Evolutionary conservation across 2,888 invertebrate species (phyloP).

Genomic region (Xanthorhoe designata): DNA sequence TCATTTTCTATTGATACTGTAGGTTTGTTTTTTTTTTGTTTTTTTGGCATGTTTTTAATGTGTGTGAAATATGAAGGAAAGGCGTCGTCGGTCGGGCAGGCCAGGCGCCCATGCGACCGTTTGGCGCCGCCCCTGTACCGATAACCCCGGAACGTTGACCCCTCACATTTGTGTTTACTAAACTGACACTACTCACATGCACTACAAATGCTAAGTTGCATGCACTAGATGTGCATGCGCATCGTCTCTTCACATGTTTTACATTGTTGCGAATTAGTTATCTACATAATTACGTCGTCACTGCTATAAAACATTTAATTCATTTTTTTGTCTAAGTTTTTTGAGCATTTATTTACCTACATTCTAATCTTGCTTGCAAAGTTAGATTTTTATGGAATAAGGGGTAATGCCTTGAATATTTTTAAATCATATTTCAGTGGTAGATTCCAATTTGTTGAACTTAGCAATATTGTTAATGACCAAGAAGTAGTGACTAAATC

Average conservation of each 20-base stretch:
- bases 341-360: too few species aligned
- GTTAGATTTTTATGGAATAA: too few species aligned
- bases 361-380: too few species aligned
- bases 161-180: slow-evolving; percentile 77
- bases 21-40: not conserved
- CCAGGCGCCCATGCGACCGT: slow-evolving; percentile 68
- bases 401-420: too few species aligned
- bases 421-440: too few species aligned
- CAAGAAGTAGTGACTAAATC: too few species aligned
- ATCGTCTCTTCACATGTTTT: slow-evolving; percentile 34
- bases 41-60: not conserved
- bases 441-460: too few species aligned
- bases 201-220: slow-evolving; percentile 52
- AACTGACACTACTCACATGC: slow-evolving; percentile 64
- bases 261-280: slow-evolving; percentile 8
- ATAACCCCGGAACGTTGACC: slow-evolving; percentile 84
- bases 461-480: too few species aligned
- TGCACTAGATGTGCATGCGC: slow-evolving; percentile 41
- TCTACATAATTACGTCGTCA: not conserved
- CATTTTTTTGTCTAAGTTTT: too few species aligned
- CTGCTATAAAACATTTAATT: not conserved
- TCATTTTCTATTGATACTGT: not conserved
- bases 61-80: slow-evolving; percentile 31
- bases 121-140: slow-evolving; percentile 76
- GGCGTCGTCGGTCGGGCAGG: slow-evolving; percentile 42